Conservation (phyloP, 2,113 vertebrate species). For the Lonchura striata region DNA sequence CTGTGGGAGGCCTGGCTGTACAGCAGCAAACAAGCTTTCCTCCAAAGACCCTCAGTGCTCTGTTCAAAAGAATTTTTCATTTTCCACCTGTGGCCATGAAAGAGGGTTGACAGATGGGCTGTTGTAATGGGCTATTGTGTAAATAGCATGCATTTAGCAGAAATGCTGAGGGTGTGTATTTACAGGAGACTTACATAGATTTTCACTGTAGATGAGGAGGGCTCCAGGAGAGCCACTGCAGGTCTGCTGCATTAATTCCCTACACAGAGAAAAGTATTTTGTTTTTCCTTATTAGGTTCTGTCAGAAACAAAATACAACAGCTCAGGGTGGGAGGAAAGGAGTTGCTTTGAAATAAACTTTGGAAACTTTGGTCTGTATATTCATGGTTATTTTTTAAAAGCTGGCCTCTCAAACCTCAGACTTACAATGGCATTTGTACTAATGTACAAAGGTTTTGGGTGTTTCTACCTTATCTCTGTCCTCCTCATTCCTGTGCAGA, state of each 20-base stretch:
- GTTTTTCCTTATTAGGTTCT: background rate
- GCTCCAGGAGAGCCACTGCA: background rate
- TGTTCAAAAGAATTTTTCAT: slow-evolving; percentile 59
- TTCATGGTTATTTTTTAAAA: background rate
- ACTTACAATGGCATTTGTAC: background rate
- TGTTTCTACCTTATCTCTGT: background rate
- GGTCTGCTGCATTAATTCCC: background rate
- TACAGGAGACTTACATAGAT: slow-evolving; percentile 27
- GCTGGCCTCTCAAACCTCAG: background rate
- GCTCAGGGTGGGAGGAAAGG: background rate
- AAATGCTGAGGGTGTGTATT: slow-evolving; percentile 32
- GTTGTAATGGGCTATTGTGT: slow-evolving; percentile 47
- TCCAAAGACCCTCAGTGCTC: slow-evolving; percentile 38
- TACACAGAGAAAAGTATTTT: background rate
- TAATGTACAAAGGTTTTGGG: background rate
- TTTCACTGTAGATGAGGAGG: background rate
- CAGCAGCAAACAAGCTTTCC: slow-evolving; percentile 33
- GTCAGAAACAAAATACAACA: background rate
- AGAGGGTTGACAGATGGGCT: slow-evolving; percentile 57
- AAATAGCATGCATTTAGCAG: slow-evolving; percentile 52
- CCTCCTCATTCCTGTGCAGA: background rate
- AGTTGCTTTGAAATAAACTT: background rate
- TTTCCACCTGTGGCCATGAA: slow-evolving; percentile 58
- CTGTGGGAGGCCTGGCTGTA: slow-evolving; percentile 7
- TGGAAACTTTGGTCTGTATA: background rate